phyloP scores from a whole-genome alignment of 2,888 invertebrate species.

The Limnephilus auricula region DNA sequence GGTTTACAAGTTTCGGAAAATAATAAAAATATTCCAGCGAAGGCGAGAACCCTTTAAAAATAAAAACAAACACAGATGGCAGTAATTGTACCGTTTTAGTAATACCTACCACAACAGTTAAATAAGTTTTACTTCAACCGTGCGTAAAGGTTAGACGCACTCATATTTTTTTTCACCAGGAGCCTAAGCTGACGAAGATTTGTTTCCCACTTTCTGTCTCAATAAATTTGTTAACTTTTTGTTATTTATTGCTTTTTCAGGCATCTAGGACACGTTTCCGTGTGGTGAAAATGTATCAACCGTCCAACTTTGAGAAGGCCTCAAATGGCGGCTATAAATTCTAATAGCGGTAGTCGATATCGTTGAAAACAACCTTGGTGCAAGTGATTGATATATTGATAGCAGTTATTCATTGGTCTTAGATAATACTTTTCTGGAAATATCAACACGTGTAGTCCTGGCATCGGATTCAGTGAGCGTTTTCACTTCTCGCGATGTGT shows the following conservation, averaged over 20 bases:
- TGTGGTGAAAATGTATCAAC: neutral
- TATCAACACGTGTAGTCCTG: neutral
- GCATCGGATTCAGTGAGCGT: conserved; percentile 12
- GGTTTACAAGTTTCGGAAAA: too few species aligned
- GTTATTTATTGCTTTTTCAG: neutral
- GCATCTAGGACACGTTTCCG: neutral
- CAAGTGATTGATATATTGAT: conserved; percentile 14
- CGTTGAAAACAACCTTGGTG: conserved; percentile 7
- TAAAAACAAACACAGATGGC: too few species aligned
- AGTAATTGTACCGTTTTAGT: too few species aligned
- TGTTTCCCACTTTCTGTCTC: neutral
- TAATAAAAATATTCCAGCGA: too few species aligned
- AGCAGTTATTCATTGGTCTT: neutral
- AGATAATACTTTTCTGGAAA: neutral
- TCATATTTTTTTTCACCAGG: too few species aligned
- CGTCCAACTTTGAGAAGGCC: neutral
- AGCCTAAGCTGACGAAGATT: neutral
- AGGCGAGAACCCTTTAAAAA: too few species aligned
- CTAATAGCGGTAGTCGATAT: neutral
- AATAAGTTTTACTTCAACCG: too few species aligned
- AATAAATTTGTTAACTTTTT: neutral
- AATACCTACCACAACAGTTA: too few species aligned
- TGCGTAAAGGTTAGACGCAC: too few species aligned
- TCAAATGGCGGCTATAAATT: neutral
- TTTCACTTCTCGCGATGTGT: neutral